Base-by-base conservation (phyloP, 2,888 invertebrate species). In the Mesorhabditis spiculigera region DNA sequence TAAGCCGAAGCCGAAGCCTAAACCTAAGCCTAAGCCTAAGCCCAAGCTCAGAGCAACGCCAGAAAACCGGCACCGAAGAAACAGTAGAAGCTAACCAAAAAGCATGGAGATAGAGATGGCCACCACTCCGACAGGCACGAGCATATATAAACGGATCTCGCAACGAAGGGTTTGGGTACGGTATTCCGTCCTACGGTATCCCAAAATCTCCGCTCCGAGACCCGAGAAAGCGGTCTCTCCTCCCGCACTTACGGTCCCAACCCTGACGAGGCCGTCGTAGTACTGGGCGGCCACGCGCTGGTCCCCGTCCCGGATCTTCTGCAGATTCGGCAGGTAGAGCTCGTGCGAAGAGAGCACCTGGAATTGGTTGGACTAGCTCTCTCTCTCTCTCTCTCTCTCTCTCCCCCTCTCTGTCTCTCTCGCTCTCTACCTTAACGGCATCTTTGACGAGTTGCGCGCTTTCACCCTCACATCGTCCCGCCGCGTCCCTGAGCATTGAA, bases 251-350 rank as follows among this genome's bases (percentile, higher is more conserved):
- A 50, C 58, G 58, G 58, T 50, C n/a, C 80, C 70, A 41, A 80
- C 81, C 71, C 84, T 73, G 64, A 84, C 82, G 42, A 84, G 71
- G 42, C 84, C 84, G 71, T 84, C 84, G 68, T 84, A 84, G 73
- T 84, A 84, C 45, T 85, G 85, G 61, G 81, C 79, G 42, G 84
- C 83, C 13, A 84, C 83, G 28, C 83, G 73, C n/a, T 50, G 58
- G 70, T 85, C 85, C 43, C 77, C 80, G 68, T 83, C 82, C 8
- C 81, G 74, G 73, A 84, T 82, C 16, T 82, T 75, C n/a, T 77
- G 79, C 43, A 84, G 79, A 6, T 79, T 77, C n/a, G 85, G 83
- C 13, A 81, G 78, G 73, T 84, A 85, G 45, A 83, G 74, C 65
- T 84, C 84, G 62, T 78, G 76, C 4, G 80, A 77, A 16, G 81